Evolutionary conservation across 2,888 invertebrate species (phyloP), one percentile per base, ranked within the genome.

Genomic region (Macaria liturata): DNA sequence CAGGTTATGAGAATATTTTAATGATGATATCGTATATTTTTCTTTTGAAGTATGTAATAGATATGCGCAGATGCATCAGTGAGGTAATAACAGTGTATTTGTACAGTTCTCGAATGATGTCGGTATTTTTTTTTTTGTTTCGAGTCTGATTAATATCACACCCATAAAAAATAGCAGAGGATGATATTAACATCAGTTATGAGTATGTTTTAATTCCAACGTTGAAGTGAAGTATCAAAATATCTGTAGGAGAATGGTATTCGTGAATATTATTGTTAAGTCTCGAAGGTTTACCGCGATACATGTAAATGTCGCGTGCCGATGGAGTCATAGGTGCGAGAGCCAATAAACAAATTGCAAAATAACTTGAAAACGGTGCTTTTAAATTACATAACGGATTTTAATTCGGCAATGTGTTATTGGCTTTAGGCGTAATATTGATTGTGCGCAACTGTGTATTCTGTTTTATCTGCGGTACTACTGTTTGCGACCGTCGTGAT

Each of bases 301-400:
- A 73, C 84, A 81, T 84, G 83, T 79, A 88, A 91, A 89, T 91
- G 88, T 83, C 89, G 83, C 89, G 79, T 87, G 83, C 90, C 88
- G 72, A 81, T 80, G 83, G 84, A 84, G 90, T 88, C 90, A 88
- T 79, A 82, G 81, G 84, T 84, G 84, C 80, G 80, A 81, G 80
- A 81, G 81, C 76, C 78, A 83, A 81, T 77, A 76, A 78, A 81
- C 79, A 83, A 79, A 82, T 86, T 86, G 82, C 84, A 79, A 87
- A 88, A 87, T 78, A 78, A 74, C 75, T 75, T 79, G 81, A 86
- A 86, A 84, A 86, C 76, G 72, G 59, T 61, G 66, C 69, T 80
- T 84, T 86, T 83, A 83, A 78, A 83, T 86, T 83, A 83, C 78
- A 83, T 86, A 83, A 76, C 77, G 69, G 76, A 69, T 65, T 70